A percentile compares a stretch with the other conserved stretches of the same genome.
Conservation (phyloP, 2,888 invertebrate genomes). For the Campaea margaritaria region DNA sequence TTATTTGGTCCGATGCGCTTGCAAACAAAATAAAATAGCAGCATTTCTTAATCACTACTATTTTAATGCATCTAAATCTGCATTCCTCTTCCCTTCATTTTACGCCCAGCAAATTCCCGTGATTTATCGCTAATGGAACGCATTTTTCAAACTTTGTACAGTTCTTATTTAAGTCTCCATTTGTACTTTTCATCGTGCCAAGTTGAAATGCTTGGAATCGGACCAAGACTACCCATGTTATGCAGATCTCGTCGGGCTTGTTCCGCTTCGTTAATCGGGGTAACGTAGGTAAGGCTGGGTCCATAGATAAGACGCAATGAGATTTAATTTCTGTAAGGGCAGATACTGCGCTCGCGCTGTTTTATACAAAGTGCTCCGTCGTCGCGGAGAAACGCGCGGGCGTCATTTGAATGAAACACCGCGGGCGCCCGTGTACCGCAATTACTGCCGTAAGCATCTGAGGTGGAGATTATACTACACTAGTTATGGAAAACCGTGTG, state of each 20-base stretch:
- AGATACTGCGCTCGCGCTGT: too few relatives aligned
- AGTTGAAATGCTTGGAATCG: conserved; percentile 36
- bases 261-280: conserved; percentile 17
- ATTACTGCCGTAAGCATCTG: too few relatives aligned
- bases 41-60: not conserved
- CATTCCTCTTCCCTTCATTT: conserved; percentile 10
- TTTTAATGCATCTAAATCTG: conserved; percentile 12
- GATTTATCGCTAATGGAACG: conserved; percentile 26
- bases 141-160: conserved; percentile 25
- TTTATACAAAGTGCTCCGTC: too few relatives aligned
- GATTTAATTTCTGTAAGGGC: too few relatives aligned
- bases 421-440: too few relatives aligned
- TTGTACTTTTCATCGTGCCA: conserved; percentile 33
- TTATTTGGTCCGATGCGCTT: too few relatives aligned
- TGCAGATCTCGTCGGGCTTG: conserved; percentile 25
- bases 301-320: not conserved
- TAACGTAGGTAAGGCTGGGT: not conserved
- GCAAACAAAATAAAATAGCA: too few relatives aligned
- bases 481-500: too few relatives aligned
- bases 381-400: too few relatives aligned
- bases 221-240: conserved; percentile 34
- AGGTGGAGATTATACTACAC: too few relatives aligned
- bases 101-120: conserved; percentile 9
- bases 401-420: too few relatives aligned
- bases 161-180: conserved; percentile 30